Conservation (phyloP, 2,113 vertebrate genomes). For the Girardinichthys multiradiatus region DNA sequence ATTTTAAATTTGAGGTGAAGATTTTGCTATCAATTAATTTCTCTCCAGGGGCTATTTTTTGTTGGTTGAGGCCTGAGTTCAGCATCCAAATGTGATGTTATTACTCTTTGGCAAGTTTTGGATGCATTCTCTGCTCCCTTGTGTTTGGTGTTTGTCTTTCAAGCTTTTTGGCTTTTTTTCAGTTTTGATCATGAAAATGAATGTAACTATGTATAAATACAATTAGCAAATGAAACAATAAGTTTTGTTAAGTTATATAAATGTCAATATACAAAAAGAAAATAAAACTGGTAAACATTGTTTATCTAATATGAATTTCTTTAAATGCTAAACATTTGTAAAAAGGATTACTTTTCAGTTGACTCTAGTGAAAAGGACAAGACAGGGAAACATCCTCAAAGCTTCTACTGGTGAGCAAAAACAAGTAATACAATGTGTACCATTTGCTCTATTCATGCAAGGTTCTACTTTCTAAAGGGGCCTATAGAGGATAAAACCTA, state of each 20-base stretch:
- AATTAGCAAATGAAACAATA: not conserved
- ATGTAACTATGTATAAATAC: not conserved
- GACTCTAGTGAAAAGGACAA: not conserved
- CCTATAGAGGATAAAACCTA: constrained; percentile 3
- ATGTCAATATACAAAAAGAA: not conserved
- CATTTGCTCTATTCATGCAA: constrained; percentile 12
- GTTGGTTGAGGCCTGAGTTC: not conserved
- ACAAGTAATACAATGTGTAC: not conserved
- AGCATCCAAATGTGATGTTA: not conserved
- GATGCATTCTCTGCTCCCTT: not conserved
- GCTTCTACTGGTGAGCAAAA: not conserved
- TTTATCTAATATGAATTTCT: not conserved
- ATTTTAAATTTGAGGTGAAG: not conserved
- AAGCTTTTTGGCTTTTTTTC: not conserved
- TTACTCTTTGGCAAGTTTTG: not conserved
- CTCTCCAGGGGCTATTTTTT: not conserved
- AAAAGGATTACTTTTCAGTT: not conserved
- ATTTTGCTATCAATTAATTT: no score
- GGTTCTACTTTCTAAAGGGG: constrained; percentile 1
- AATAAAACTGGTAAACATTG: constrained; percentile 4
- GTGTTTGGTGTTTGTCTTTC: not conserved
- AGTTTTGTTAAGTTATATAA: not conserved
- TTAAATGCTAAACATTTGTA: not conserved
- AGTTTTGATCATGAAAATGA: not conserved
- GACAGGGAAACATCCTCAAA: not conserved